phyloP scores from a whole-genome alignment of 2,888 invertebrate genomes.

The Parnassius apollo region DNA sequence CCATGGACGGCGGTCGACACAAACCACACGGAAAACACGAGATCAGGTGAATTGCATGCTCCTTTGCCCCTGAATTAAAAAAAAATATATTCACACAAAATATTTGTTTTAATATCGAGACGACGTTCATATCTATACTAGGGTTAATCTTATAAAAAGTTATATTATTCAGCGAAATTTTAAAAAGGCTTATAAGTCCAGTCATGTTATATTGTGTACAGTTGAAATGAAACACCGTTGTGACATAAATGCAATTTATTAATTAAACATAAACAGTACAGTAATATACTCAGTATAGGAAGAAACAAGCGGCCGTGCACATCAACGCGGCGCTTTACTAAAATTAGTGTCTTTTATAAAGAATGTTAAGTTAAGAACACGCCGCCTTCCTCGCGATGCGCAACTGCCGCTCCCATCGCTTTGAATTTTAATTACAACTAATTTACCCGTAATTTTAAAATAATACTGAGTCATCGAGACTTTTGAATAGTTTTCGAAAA shows the following conservation, averaged over 20 bases:
- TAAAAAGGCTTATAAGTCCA: no score
- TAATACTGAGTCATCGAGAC: not conserved
- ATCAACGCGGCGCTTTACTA: not conserved
- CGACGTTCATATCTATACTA: no score
- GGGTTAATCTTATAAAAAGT: no score
- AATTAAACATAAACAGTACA: slow-evolving; percentile 16
- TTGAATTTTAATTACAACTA: not conserved
- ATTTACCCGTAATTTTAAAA: slow-evolving; percentile 1
- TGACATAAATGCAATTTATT: slow-evolving; percentile 21
- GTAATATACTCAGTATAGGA: slow-evolving; percentile 4
- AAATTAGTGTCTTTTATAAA: slow-evolving; percentile 15
- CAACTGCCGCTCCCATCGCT: not conserved
- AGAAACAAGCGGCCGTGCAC: not conserved
- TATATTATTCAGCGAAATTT: no score
- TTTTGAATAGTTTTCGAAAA: not conserved
- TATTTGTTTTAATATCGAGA: no score
- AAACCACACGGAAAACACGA: no score
- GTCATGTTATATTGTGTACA: not conserved
- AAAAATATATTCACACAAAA: no score
- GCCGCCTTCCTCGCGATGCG: not conserved
- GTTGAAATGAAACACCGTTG: slow-evolving; percentile 15
- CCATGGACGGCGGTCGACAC: no score
- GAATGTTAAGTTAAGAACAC: not conserved
- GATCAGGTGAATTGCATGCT: no score
- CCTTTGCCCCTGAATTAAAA: no score